Base-by-base conservation (phyloP, 2,113 vertebrate genomes). In the Herpetotheres cachinnans region DNA sequence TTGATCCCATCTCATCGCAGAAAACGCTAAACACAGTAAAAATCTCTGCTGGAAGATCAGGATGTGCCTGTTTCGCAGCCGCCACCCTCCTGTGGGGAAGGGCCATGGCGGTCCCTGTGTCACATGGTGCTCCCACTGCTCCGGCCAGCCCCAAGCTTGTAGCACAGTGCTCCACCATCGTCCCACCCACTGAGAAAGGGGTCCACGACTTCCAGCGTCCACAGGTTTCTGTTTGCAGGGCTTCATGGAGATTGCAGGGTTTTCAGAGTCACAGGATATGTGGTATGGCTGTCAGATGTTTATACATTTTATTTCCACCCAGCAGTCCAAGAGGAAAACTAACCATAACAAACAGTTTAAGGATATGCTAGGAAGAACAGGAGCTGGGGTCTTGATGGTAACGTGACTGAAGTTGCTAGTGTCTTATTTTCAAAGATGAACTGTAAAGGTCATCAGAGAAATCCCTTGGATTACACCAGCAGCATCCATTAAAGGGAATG, bases 131-230 rank as follows among this genome's bases (percentile, higher is more conserved):
- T 69, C 54, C 25, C 21, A 47, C 40, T 3, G 4, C 49, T 52
- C 32, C 2, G 1, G 47, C 24, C 42, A 92, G 54, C 38, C 69
- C 82, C 5, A 1, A 81, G 32, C 32, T 55, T 3, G 0, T 3
- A 38, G 4, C n/a, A 38, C 0, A 0, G 38, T 44, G 47, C 14
- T 55, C 62, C 24, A 71, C 26, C 54, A 62, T 30, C 6, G 1
- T 26, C 29, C 29, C 2, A 15, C 6, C 20, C n/a, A 56, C 0
- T 56, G 26, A 76, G 44, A 82, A 82, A 49, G 17, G 47, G n/a
- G 14, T n/a, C 32, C 7, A 5, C 0, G 16, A 46, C n/a, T 70
- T 78, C 27, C 54, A 91, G 42, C 6, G 3, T 11, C 42, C 63
- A 17, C 0, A 7, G 11, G 59, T 36, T 78, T 30, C 70, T 40